Evolutionary conservation across 2,888 invertebrate genomes (phyloP), one percentile per base, ranked within the genome.

Genomic region (Spisula solida): DNA sequence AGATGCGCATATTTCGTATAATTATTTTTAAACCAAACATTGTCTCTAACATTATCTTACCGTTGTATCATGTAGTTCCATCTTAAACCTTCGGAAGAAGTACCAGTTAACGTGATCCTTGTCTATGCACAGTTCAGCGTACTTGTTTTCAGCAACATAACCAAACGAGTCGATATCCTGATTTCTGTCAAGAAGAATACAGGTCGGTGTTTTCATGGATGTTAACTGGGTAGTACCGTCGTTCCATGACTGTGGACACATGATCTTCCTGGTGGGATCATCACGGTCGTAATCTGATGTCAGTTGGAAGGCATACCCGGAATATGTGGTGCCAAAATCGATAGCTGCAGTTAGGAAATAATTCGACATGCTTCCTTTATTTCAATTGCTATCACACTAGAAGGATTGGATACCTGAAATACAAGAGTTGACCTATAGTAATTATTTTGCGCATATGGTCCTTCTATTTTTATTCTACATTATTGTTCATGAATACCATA

Each of bases 21-120:
- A n/a, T n/a, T n/a, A n/a, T n/a, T n/a, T n/a, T n/a, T n/a, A n/a
- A n/a, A n/a, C n/a, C n/a, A n/a, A n/a, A n/a, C n/a, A n/a, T n/a
- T n/a, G n/a, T n/a, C n/a, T n/a, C n/a, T n/a, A n/a, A 16, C 55
- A 51, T 6, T 14, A 41, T 31, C 70, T 29, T 66, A 87, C 89
- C 70, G 60, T 75, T 10, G 75, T 81, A 47, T 85, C 85, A 78
- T 91, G 90, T 0, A 92, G 87, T 31, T 88, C 78, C 92, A 92
- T 92, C 83, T 92, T 92, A 41, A 92, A 92, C 47, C 92, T 84
- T 60, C 89, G 47, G 31, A 92, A 92, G 87, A 55, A 92, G 80
- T 90, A 92, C 80, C 82, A 92, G 25, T 89, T 83, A 18, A 78
- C 41, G 20, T 88, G 31, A 29, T 91, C 88, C 0, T 80, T 81